phyloP scores from a whole-genome alignment of 2,113 vertebrate species.

The Budorcas taxicolor region DNA sequence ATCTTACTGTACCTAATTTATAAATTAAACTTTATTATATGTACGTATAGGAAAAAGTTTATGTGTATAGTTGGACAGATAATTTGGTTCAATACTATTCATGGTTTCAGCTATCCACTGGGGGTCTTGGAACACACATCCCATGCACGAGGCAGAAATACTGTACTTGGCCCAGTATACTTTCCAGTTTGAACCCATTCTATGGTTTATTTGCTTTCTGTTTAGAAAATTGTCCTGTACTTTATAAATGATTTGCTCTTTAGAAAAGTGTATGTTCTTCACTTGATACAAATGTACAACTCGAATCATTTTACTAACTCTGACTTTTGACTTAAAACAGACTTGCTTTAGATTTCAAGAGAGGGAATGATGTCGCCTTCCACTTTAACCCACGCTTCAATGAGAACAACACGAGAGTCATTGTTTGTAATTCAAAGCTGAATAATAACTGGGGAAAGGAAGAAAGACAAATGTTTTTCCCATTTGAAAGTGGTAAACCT shows the following conservation, averaged over 20 bases:
- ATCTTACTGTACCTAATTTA: neutral
- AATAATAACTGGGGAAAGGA: conserved; percentile 75
- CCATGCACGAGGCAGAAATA: neutral
- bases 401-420: conserved; percentile 67
- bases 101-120: neutral
- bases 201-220: neutral
- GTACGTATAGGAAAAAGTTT: neutral
- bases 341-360: conserved; percentile 78
- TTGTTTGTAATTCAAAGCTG: conserved; percentile 76
- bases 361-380: conserved; percentile 75
- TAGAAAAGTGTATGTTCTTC: neutral
- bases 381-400: conserved; percentile 83
- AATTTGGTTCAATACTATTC: neutral
- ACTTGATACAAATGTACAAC: neutral
- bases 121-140: neutral
- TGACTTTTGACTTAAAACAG: conserved; percentile 64
- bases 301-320: conserved; percentile 8
- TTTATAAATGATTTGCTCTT: neutral
- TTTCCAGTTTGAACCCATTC: neutral
- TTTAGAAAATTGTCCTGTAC: neutral
- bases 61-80: neutral
- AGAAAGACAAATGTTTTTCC: conserved; percentile 76
- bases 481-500: conserved; percentile 77
- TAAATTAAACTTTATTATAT: neutral
- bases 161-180: neutral